Evolutionary conservation across 2,797 vertebrate species (phyloP), one percentile per base, ranked within the genome.

Genomic region (Esox masquinongy): DNA sequence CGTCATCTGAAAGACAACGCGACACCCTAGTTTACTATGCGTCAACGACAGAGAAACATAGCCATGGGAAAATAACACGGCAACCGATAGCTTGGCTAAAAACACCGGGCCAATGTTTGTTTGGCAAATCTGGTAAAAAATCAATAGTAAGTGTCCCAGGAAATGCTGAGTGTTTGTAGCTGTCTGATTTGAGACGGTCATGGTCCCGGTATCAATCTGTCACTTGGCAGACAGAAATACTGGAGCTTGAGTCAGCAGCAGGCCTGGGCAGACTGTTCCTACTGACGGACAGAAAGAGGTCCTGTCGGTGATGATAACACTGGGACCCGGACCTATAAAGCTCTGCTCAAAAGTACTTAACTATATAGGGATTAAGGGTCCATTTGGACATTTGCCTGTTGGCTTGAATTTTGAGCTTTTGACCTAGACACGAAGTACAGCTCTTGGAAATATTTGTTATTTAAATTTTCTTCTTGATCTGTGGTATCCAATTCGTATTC

Each of bases 1-100:
- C 97, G 24, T 99, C 98, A 88, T 99, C 98, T 99, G 91, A 80
- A 87, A 89, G 9, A 77, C 39, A 84, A 77, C 50, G 83, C 14
- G 49, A 73, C 5, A 74, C 61, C 53, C 72, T 39, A 50, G n/a
- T 11, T 67, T 47, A 76, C 19, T 22, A 17, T 24, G 56, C 22
- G 19, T 61, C 56, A 9, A 14, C 11, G 22, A 61, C n/a, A 22
- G 56, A 56, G n/a, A 22, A 19, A 56, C 53, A 56, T 11, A 15
- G n/a, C 53, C n/a, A 56, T 4, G n/a, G n/a, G 53, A 5, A 56
- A 56, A 56, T 56, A 6, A 22, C n/a, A 56, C 53, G 19, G 7
- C 53, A 22, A 1, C 11, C 11, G 2, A 61, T 26, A 17, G 11
- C 56, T 61, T 61, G 22, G 56, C 56, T 22, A 4, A 24, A 24